A percentile compares a stretch with the other conserved stretches of the same genome.
Evolutionary conservation across 2,113 vertebrate species (phyloP).

Genomic region (Peromyscus maniculatus): DNA sequence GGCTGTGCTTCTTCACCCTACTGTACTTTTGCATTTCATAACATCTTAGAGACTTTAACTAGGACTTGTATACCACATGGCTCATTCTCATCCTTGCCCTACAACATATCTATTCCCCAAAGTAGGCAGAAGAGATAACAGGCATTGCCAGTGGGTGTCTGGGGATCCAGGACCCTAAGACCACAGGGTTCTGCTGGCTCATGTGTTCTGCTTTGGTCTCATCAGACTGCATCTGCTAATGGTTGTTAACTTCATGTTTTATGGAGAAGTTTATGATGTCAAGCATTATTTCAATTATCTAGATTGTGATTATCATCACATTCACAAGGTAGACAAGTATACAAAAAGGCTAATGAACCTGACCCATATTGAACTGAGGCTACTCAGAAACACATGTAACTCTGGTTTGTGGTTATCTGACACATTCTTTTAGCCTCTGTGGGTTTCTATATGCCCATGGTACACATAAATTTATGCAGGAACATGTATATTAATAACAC

Average conservation of each 20-base stretch:
- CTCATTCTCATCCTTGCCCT: background rate
- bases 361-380: background rate
- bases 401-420: background rate
- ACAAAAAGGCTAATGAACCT: background rate
- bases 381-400: background rate
- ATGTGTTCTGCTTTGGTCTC: background rate
- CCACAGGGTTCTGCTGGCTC: background rate
- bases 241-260: background rate
- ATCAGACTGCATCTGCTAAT: too few species aligned
- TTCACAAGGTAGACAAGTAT: background rate
- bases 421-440: background rate
- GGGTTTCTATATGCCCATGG: background rate
- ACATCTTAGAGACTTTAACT: background rate
- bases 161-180: background rate
- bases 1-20: rapidly evolving
- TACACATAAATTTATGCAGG: too few species aligned
- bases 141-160: rapidly evolving
- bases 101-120: background rate
- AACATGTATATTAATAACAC: background rate
- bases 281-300: background rate
- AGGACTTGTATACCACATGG: background rate
- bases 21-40: background rate
- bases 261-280: background rate
- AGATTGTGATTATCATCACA: background rate
- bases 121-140: background rate